These are phyloP conservation scores for Eupithecia subumbrata DNA, from an alignment of 2,888 invertebrate species.

Conservation along the genomic window DNA sequence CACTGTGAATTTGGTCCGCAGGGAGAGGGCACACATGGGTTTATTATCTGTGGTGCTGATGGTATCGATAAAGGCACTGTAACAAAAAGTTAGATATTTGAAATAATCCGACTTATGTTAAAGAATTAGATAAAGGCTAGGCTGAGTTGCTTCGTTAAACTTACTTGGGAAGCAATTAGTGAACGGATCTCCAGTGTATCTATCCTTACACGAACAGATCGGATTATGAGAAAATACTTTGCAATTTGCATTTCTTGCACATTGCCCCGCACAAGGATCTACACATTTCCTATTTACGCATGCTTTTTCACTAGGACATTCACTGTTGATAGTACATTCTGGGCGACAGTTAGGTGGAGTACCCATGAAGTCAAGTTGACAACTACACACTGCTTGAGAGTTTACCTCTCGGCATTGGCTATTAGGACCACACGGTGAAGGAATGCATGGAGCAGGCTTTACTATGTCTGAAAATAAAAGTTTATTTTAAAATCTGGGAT, in stretches of 20 bases:
- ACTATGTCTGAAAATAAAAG: conserved; percentile 59
- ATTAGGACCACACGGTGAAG: conserved; percentile 92
- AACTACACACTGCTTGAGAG: conserved; percentile 88
- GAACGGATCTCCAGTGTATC: conserved; percentile 91
- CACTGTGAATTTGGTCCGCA: conserved; percentile 92
- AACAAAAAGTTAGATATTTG: conserved; percentile 22
- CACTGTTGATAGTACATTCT: conserved; percentile 91
- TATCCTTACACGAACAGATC: conserved; percentile 89
- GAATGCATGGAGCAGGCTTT: conserved; percentile 85
- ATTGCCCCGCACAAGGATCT: conserved; percentile 91
- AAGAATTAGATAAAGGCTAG: not conserved
- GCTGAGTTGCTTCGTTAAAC: conserved; percentile 38
- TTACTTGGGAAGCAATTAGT: conserved; percentile 82
- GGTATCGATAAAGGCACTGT: conserved; percentile 64
- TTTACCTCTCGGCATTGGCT: conserved; percentile 88
- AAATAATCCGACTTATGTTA: not conserved
- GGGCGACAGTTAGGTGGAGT: conserved; percentile 91
- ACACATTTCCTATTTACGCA: conserved; percentile 90
- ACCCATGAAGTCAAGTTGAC: conserved; percentile 88
- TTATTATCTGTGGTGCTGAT: conserved; percentile 58
- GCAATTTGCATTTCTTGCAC: conserved; percentile 91
- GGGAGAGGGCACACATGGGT: conserved; percentile 89
- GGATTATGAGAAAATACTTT: conserved; percentile 93
- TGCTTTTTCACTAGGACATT: conserved; percentile 89
- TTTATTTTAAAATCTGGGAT: not conserved